Evolutionary conservation across 2,113 vertebrate genomes (phyloP), one percentile per base, ranked within the genome.

Genomic region (Oryzias melastigma): DNA sequence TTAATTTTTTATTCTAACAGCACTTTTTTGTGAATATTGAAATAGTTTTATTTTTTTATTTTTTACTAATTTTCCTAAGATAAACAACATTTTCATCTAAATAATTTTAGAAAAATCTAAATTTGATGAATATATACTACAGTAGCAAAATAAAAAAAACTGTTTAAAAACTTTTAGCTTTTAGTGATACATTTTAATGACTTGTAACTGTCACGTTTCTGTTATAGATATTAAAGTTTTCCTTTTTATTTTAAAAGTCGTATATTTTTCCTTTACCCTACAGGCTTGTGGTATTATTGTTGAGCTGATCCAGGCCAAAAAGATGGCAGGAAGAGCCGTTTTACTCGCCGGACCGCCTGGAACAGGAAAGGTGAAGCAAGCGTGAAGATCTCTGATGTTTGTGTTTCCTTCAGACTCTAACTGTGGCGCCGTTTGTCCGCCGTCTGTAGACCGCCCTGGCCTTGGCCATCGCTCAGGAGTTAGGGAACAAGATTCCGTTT

Each of bases 401-500:
- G 2, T 62, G 49, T 14, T 40, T 49, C 46, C 13, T 58, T 13
- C 1, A 44, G 7, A 45, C 45, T 3, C 1, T 49, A 8, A 35
- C 24, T 29, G 3, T 50, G 18, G 14, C 13, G 2, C 40, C 8
- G 5, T 4, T 4, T 51, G 19, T 62, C 43, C 54, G 0, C 44
- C 4, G 50, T 55, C 22, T 51, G 4, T 69, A 99, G 97, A 99
- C 97, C 20, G 97, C 97, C 61, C 87, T 99, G 3, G 97, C 97
- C 27, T 83, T 99, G 77, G 97, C 97, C 41, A 93, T 98, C 83
- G 97, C 97, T 50, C 97, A 99, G 80, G 97, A 99, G 56, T 81
- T 99, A 83, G 97, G 97, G 25, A 99, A 95, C 81, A 99, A 99
- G 79, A 96, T 99, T 52, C 97, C 97, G 0, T 99, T 99, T 84